Conservation (phyloP, 2,797 vertebrate species). For the Enteromius fasciolatus region DNA sequence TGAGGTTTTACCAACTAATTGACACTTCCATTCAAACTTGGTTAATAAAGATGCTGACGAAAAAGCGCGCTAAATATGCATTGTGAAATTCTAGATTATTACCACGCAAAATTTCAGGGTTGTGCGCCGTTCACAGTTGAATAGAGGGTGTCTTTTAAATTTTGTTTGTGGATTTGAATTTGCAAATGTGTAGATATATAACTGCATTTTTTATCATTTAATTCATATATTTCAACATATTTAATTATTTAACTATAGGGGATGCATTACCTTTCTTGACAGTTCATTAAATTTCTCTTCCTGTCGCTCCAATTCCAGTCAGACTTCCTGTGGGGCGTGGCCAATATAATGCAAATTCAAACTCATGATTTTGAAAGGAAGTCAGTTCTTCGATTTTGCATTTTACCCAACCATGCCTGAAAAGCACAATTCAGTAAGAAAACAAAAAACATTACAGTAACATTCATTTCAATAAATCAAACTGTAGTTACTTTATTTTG, state of each 20-base stretch:
- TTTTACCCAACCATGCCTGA: neutral
- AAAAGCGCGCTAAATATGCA: neutral
- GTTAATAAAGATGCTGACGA: slow-evolving; percentile 46
- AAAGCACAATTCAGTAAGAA: neutral
- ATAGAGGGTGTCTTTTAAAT: neutral
- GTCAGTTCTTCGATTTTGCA: neutral
- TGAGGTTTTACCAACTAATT: slow-evolving; percentile 49
- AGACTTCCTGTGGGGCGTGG: neutral
- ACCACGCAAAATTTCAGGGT: neutral
- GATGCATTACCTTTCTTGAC: neutral
- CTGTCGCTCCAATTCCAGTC: neutral
- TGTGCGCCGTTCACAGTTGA: neutral
- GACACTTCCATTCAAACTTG: slow-evolving; percentile 46
- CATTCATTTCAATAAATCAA: too few relatives aligned
- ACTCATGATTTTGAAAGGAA: neutral
- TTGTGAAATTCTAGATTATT: slow-evolving; percentile 1
- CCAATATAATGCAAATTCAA: neutral
- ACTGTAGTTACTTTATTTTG: too few relatives aligned
- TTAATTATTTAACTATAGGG: neutral
- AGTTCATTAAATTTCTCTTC: neutral
- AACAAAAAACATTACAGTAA: neutral
- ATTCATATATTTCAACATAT: neutral
- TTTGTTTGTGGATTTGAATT: neutral
- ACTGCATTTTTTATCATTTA: neutral
- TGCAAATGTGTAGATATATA: neutral